Evolutionary conservation across 1,140 invertebrate species (phyloP).

Genomic region (Drosophila yakuba): DNA sequence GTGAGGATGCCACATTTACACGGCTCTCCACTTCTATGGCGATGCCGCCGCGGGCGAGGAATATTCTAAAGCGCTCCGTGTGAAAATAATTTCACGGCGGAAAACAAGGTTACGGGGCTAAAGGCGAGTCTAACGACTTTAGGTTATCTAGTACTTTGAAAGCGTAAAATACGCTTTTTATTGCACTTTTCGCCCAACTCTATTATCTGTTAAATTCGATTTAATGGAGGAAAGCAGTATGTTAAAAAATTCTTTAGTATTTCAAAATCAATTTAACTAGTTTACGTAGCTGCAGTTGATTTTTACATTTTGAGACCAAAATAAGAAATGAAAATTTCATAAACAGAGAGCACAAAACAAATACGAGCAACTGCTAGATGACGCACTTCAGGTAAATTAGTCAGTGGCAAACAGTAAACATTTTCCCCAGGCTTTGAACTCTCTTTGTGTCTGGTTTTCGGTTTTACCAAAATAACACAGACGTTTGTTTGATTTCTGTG

Average conservation of each 20-base stretch:
- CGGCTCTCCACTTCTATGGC: conserved; percentile 51
- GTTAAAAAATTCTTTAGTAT: too few relatives aligned
- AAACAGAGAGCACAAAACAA: conserved; percentile 1
- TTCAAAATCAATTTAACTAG: too few relatives aligned
- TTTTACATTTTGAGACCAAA: too few relatives aligned
- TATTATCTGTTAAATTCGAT: too few relatives aligned
- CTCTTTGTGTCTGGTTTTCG: conserved; percentile 4
- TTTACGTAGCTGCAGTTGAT: too few relatives aligned
- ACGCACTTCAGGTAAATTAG: conserved; percentile 23
- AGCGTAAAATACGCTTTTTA: not conserved
- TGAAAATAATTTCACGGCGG: conserved; percentile 77
- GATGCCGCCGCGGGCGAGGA: conserved; percentile 32
- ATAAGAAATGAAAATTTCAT: not conserved
- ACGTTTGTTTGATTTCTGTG: conserved; percentile 9
- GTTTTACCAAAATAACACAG: conserved; percentile 22
- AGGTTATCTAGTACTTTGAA: conserved; percentile 4
- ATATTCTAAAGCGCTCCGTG: conserved; percentile 66
- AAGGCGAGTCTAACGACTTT: not conserved
- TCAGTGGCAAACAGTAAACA: conserved; percentile 1
- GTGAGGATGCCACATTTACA: conserved; percentile 60
- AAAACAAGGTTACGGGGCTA: conserved; percentile 64
- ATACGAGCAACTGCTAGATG: not conserved
- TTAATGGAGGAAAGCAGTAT: too few relatives aligned
- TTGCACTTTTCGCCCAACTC: not conserved
- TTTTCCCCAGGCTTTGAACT: not conserved